These are phyloP conservation scores for Danio rerio DNA, from an alignment of 2,113 vertebrate species.

Conservation along the genomic window GRCz12tu NC_133196.1:27282501-27283000, in stretches of 20 bases:
- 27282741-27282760: neutral
- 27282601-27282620: too few relatives aligned
- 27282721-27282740: neutral
- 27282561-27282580: too few relatives aligned
- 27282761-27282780: neutral
- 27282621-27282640: too few relatives aligned
- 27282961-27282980: slow-evolving; percentile 60
- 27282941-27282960: slow-evolving; percentile 83
- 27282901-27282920: slow-evolving; percentile 39
- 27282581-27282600: too few relatives aligned
- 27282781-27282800: neutral
- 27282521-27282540: too few relatives aligned
- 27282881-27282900: slow-evolving; percentile 28
- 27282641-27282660: too few relatives aligned
- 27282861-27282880: slow-evolving; percentile 22
- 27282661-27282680: too few relatives aligned
- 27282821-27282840: slow-evolving; percentile 29
- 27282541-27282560: too few relatives aligned
- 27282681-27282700: neutral
- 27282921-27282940: neutral
- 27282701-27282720: neutral
- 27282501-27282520: too few relatives aligned
- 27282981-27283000: neutral
- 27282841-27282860: slow-evolving; percentile 1
- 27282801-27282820: slow-evolving; percentile 15